Conservation (phyloP, 2,797 vertebrate species). For the Balearica regulorum region DNA sequence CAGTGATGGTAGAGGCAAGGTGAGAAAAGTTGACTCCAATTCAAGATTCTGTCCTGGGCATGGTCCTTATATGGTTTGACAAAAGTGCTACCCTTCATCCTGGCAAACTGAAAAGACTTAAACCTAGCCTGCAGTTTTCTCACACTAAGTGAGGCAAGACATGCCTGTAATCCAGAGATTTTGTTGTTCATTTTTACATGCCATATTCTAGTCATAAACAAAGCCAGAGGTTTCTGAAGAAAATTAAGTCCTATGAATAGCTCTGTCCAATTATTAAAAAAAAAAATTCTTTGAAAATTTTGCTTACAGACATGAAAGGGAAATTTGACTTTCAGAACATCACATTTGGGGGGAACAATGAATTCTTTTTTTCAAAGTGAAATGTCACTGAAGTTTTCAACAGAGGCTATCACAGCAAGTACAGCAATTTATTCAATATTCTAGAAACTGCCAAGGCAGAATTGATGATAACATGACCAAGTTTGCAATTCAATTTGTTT, state of each 20-base stretch:
- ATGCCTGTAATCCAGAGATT: neutral
- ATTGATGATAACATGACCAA: neutral
- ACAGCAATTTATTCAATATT: constrained; percentile 10
- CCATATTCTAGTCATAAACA: neutral
- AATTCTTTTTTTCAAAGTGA: constrained; percentile 33
- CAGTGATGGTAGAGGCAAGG: neutral
- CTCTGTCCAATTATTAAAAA: neutral
- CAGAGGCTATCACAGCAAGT: constrained; percentile 4
- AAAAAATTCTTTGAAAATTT: constrained; percentile 7
- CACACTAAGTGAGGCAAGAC: neutral
- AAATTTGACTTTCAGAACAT: constrained; percentile 26
- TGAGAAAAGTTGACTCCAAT: neutral
- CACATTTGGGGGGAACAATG: neutral
- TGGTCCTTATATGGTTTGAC: neutral
- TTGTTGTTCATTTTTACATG: neutral
- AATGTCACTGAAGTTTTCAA: constrained; percentile 28
- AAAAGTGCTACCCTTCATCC: neutral
- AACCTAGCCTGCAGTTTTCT: neutral
- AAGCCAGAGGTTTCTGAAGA: neutral
- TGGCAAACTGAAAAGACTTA: neutral
- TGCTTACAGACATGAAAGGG: constrained; percentile 27
- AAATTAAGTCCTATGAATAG: neutral
- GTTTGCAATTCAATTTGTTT: constrained; percentile 17
- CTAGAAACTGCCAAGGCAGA: neutral
- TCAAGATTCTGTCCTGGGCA: neutral